Conservation (phyloP, 2,113 vertebrate species). For the Forbesichthys papilliferus region DNA sequence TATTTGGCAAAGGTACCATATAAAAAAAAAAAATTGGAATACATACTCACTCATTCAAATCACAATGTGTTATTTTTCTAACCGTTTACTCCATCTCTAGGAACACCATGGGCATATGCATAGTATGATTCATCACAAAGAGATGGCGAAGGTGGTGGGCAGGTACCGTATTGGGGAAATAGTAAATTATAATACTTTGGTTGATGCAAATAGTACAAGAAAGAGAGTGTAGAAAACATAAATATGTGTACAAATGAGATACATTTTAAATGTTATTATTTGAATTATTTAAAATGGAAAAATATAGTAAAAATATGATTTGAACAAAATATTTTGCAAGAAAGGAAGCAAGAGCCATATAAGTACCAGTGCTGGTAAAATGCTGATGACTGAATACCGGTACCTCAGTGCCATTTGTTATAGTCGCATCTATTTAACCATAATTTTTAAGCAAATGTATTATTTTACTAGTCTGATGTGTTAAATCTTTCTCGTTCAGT, state of each 20-base stretch:
- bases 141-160: conserved; percentile 52
- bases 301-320: not conserved
- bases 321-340: not conserved
- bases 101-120: conserved; percentile 55
- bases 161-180: conserved; percentile 43
- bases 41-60: not conserved
- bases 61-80: not conserved
- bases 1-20: conserved; percentile 21
- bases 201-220: too few relatives aligned
- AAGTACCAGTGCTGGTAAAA: not conserved
- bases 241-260: too few relatives aligned
- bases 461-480: not conserved
- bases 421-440: not conserved
- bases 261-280: too few relatives aligned
- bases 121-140: conserved; percentile 59
- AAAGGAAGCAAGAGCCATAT: not conserved
- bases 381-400: not conserved
- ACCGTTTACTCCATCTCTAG: conserved; percentile 34
- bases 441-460: not conserved
- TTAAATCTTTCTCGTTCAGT: too few relatives aligned
- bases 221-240: too few relatives aligned
- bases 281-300: too few relatives aligned
- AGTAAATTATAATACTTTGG: not conserved
- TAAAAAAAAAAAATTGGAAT: too few relatives aligned
- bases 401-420: not conserved